phyloP scores from a whole-genome alignment of 1,140 invertebrate genomes.

The Drosophila baimaii region DNA sequence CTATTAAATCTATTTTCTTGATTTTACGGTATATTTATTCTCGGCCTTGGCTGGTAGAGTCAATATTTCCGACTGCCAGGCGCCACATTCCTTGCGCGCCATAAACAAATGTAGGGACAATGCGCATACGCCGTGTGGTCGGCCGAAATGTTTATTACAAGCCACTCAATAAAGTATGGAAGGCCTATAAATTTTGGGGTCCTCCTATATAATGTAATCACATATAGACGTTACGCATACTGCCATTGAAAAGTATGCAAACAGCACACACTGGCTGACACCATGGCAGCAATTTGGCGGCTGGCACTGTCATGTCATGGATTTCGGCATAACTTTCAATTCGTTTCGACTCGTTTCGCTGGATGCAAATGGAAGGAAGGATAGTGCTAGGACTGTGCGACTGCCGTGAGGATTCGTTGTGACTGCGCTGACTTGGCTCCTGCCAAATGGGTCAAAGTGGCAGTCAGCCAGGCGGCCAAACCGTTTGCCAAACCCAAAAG shows the following conservation, averaged over 20 bases:
- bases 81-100: constrained; percentile 45
- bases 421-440: constrained; percentile 63
- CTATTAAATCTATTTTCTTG: constrained; percentile 13
- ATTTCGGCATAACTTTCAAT: constrained; percentile 28
- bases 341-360: constrained; percentile 33
- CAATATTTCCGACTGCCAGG: constrained; percentile 36
- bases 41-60: constrained; percentile 7
- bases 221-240: constrained; percentile 31
- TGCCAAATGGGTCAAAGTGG: constrained; percentile 81
- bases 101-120: constrained; percentile 68
- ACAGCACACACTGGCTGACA: constrained; percentile 4
- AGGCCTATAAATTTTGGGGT: constrained; percentile 51
- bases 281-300: not conserved
- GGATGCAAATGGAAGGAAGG: constrained; percentile 45
- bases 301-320: constrained; percentile 29
- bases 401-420: constrained; percentile 55
- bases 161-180: constrained; percentile 69
- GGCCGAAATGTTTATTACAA: constrained; percentile 61
- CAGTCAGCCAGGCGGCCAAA: constrained; percentile 77
- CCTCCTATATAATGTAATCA: constrained; percentile 38
- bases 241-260: constrained; percentile 26
- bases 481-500: constrained; percentile 72
- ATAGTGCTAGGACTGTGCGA: constrained; percentile 1
- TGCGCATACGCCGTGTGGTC: constrained; percentile 50
- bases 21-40: constrained; percentile 6